Evolutionary conservation across 92 coral and sea anemone genomes (phyloP).

Genomic region (Parazoanthus atlanticus): DNA sequence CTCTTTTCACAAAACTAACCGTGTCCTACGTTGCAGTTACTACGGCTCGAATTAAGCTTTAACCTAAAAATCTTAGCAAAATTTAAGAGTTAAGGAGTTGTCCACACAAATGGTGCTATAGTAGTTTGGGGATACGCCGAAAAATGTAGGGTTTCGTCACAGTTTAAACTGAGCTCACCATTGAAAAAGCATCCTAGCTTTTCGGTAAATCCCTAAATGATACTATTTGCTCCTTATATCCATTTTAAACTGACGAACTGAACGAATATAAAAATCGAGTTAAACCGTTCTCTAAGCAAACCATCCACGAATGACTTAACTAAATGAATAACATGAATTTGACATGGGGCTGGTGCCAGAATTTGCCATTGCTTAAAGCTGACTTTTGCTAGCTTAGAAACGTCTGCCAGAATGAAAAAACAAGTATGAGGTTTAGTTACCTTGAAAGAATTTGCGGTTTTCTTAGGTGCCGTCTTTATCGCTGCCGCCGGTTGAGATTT

Average conservation of each 20-base stretch:
- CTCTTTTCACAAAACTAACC: not conserved
- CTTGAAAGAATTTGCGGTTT: constrained; percentile 15
- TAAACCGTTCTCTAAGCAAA: not conserved
- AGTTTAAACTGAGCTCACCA: not conserved
- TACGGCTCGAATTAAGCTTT: not conserved
- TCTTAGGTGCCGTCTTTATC: not conserved
- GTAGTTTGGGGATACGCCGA: not conserved
- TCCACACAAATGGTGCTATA: not conserved
- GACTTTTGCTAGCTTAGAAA: not conserved
- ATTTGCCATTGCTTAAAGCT: not conserved
- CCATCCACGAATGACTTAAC: no score
- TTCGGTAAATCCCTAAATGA: not conserved
- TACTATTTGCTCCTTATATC: not conserved
- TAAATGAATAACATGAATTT: not conserved
- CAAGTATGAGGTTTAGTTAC: constrained; percentile 6
- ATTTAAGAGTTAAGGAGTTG: not conserved
- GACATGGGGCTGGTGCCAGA: not conserved
- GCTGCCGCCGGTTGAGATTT: constrained; percentile 12
- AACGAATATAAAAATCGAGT: not conserved
- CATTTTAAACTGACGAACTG: not conserved
- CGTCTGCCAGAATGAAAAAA: not conserved
- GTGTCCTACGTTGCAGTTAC: not conserved
- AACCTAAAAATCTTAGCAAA: not conserved
- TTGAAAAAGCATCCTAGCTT: not conserved
- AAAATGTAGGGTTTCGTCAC: not conserved